Percentiles rank a stretch among this genome's conserved stretches.
These are phyloP conservation scores for Tapera naevia DNA, from an alignment of 2,797 vertebrate genomes.

Conservation along the genomic window DNA sequence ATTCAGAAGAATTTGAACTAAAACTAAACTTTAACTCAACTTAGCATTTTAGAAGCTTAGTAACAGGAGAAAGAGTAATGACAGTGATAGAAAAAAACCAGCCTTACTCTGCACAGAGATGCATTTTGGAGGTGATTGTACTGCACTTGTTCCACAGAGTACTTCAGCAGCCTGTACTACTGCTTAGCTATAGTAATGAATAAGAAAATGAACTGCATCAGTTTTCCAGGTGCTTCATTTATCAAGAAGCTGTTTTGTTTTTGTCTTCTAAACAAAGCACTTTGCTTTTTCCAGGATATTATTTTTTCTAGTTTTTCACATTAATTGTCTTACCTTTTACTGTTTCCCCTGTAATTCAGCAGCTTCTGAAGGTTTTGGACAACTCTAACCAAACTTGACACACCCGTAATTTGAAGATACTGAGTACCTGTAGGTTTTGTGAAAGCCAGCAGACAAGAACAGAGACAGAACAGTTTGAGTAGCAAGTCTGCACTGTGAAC, in stretches of 20 bases:
- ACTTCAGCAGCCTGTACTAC: not conserved
- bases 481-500: not conserved
- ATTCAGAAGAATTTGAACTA: not conserved
- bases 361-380: not conserved
- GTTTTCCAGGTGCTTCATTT: not conserved
- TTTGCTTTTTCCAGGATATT: not conserved
- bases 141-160: not conserved
- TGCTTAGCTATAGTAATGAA: not conserved
- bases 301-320: not conserved
- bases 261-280: not conserved
- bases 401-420: not conserved
- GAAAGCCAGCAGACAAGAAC: not conserved
- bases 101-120: not conserved
- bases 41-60: not conserved
- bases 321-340: not conserved
- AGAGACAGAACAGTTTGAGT: not conserved
- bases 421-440: not conserved
- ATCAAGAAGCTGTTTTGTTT: not conserved
- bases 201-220: not conserved
- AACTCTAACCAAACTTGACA: not conserved
- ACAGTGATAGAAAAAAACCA: not conserved
- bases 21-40: not conserved
- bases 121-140: not conserved
- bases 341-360: fast-evolving
- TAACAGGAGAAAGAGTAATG: not conserved